These are phyloP conservation scores for Auanema freiburgensis DNA, from an alignment of 2,888 invertebrate genomes.

Conservation along the genomic window DNA sequence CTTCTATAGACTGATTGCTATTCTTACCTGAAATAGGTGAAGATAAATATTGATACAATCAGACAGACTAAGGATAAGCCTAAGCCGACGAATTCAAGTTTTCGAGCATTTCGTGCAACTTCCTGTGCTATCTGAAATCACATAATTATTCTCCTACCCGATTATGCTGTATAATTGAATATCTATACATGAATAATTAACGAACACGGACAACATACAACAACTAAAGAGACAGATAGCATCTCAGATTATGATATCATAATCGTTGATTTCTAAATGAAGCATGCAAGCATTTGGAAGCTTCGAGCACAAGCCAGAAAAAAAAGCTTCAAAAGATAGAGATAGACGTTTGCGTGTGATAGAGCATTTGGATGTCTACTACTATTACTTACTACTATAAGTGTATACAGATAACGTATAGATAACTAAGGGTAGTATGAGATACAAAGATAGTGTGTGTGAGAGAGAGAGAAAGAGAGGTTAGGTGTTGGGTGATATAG, in stretches of 20 bases:
- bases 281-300: too few relatives aligned
- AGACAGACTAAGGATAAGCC: slow-evolving; percentile 79
- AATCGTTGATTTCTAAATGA: too few relatives aligned
- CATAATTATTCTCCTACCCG: too few relatives aligned
- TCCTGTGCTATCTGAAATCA: slow-evolving; percentile 76
- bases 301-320: not conserved
- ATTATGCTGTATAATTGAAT: too few relatives aligned
- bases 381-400: too few relatives aligned
- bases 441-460: not conserved
- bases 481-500: slow-evolving; percentile 10
- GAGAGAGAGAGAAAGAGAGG: slow-evolving; percentile 9
- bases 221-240: too few relatives aligned
- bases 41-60: slow-evolving; percentile 78
- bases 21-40: slow-evolving; percentile 78
- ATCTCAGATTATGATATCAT: too few relatives aligned
- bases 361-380: not conserved
- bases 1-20: not conserved
- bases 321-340: slow-evolving; percentile 1
- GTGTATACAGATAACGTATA: too few relatives aligned
- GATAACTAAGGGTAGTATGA: not conserved
- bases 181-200: too few relatives aligned
- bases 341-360: not conserved
- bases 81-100: slow-evolving; percentile 79
- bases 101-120: slow-evolving; percentile 80
- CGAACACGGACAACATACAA: too few relatives aligned